A percentile compares a stretch with the other conserved stretches of the same genome.
Evolutionary conservation across 2,888 invertebrate genomes (phyloP).

Genomic region (Hirudinaria manillensis): DNA sequence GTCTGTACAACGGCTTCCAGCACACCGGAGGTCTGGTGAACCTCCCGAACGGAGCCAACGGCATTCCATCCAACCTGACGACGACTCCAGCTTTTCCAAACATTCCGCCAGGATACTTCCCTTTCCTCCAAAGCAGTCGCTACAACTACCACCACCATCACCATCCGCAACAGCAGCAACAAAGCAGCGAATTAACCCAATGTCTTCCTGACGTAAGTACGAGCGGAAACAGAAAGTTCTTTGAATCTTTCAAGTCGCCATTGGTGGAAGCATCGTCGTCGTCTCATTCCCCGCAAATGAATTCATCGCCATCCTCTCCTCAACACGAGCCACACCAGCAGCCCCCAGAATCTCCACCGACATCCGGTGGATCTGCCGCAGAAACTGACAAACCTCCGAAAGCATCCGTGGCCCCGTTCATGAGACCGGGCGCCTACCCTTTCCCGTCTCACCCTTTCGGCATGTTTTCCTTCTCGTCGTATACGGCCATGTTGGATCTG

Average conservation of each 20-base stretch:
- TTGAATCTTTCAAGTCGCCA: background rate
- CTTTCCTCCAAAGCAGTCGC: background rate
- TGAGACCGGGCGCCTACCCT: constrained; percentile 15
- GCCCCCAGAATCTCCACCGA: background rate
- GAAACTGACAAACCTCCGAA: background rate
- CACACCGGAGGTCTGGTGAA: background rate
- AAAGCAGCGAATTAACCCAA: background rate
- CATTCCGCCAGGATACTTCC: background rate
- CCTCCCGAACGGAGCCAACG: background rate
- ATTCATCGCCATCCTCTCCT: background rate
- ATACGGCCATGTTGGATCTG: constrained; percentile 16
- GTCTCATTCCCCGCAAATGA: background rate
- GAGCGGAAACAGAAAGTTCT: constrained; percentile 7
- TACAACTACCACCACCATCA: constrained; percentile 16
- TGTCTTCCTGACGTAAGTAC: background rate
- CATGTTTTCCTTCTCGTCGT: constrained; percentile 12
- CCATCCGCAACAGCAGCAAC: constrained; percentile 1
- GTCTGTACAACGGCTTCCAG: background rate
- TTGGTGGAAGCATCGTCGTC: background rate
- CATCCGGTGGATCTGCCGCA: background rate
- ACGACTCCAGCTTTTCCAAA: background rate
- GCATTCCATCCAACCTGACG: background rate
- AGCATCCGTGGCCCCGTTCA: background rate
- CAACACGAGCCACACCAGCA: background rate
- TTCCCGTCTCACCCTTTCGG: constrained; percentile 15